These are phyloP conservation scores for Neomonachus schauinslandi DNA, from an alignment of 2,113 vertebrate genomes.

Conservation along the genomic window DNA sequence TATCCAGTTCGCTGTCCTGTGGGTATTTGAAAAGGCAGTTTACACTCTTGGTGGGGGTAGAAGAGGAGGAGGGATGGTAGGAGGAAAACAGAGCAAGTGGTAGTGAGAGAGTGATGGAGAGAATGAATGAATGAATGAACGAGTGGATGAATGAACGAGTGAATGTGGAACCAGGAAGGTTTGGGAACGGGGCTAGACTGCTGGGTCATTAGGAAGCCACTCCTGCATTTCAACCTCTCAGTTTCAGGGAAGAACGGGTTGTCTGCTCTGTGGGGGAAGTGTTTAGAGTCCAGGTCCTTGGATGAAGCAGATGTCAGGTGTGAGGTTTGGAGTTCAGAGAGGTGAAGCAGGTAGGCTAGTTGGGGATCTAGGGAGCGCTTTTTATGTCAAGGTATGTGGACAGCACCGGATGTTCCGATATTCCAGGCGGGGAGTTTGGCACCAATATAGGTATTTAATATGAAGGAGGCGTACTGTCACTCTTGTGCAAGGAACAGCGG, in stretches of 20 bases:
- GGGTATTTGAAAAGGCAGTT: background rate
- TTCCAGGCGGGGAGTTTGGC: background rate
- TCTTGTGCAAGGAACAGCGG: background rate
- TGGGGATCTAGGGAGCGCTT: background rate
- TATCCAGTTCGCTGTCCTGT: no score
- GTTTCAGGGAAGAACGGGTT: fast-evolving
- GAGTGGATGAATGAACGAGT: background rate
- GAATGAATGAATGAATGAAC: background rate
- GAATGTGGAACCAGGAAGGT: background rate
- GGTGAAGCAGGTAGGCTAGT: no score
- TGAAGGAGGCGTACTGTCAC: background rate
- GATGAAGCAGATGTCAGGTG: background rate
- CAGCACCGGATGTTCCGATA: background rate
- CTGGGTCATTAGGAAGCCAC: background rate
- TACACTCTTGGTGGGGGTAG: background rate
- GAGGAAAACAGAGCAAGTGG: background rate
- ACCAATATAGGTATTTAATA: background rate
- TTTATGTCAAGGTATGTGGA: background rate
- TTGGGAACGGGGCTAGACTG: background rate
- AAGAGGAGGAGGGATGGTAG: background rate
- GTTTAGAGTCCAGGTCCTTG: background rate
- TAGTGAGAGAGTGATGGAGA: background rate
- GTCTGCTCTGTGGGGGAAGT: background rate
- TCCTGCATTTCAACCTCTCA: background rate
- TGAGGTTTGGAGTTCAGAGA: background rate